phyloP scores from a whole-genome alignment of 2,797 vertebrate genomes.

The Diceros bicornis region DNA sequence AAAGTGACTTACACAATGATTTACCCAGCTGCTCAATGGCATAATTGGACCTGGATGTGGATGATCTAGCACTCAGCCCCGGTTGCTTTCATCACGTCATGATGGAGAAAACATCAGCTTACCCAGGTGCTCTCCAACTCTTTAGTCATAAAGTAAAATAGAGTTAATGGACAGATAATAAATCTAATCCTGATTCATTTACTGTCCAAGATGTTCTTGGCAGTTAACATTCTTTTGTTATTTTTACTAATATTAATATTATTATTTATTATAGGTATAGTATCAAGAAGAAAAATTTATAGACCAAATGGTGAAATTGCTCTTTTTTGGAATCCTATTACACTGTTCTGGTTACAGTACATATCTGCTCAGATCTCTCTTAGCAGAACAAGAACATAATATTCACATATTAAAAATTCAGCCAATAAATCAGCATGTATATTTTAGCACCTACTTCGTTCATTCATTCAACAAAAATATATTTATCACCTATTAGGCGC shows the following conservation, averaged over 20 bases:
- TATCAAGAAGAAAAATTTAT: not conserved
- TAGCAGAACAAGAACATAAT: not conserved
- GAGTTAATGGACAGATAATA: not conserved
- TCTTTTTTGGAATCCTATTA: not conserved
- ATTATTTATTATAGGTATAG: not conserved
- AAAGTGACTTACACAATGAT: not conserved
- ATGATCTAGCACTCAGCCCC: not conserved
- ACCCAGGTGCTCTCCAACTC: not conserved
- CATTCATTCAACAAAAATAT: not conserved
- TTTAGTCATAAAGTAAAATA: not conserved
- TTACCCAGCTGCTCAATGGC: not conserved
- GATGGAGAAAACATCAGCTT: not conserved
- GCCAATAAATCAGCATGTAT: not conserved
- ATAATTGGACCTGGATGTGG: not conserved
- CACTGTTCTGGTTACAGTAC: not conserved
- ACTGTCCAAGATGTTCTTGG: not conserved
- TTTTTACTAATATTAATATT: slow-evolving; percentile 52
- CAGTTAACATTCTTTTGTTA: not conserved
- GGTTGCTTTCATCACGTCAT: not conserved
- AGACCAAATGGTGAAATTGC: not conserved
- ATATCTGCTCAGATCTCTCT: not conserved
- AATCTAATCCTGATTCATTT: not conserved
- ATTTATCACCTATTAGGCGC: not conserved
- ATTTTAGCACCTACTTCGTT: not conserved
- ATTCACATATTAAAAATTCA: not conserved